Percentiles rank a stretch among this genome's conserved stretches.
phyloP scores from a whole-genome alignment of 1,140 invertebrate genomes.

The Eumaeus atala region DNA sequence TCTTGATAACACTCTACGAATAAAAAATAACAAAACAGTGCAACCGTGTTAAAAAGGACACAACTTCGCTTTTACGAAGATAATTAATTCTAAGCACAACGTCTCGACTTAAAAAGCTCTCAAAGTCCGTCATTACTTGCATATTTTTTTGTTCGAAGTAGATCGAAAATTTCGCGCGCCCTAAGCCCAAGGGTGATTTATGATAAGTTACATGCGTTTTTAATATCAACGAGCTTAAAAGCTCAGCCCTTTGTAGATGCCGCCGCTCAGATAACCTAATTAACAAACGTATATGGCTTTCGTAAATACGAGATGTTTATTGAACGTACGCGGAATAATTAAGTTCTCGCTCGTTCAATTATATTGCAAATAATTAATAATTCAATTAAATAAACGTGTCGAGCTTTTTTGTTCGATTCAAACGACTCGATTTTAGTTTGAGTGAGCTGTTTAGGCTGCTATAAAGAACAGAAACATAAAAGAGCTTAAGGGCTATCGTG shows the following conservation, averaged over 20 bases:
- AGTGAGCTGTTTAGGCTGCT: background rate
- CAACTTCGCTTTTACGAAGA: conserved; percentile 37
- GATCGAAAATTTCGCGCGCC: conserved; percentile 59
- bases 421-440: background rate
- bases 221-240: conserved; percentile 71
- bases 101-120: conserved; percentile 62
- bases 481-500: too few relatives aligned
- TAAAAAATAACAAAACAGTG: conserved; percentile 3
- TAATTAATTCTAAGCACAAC: conserved; percentile 67
- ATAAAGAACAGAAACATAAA: too few relatives aligned
- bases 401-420: background rate
- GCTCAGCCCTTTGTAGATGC: conserved; percentile 61
- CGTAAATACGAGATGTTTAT: conserved; percentile 62
- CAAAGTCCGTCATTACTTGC: conserved; percentile 68
- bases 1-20: background rate
- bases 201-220: conserved; percentile 68
- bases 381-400: background rate
- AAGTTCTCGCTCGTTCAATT: too few relatives aligned
- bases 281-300: conserved; percentile 21
- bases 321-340: conserved; percentile 18
- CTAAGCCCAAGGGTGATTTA: conserved; percentile 66
- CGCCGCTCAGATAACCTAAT: conserved; percentile 68
- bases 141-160: conserved; percentile 66
- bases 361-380: too few relatives aligned
- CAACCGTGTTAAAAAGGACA: conserved; percentile 26